Evolutionary conservation across 2,113 vertebrate species (phyloP).

Genomic region (Synchiropus splendidus): DNA sequence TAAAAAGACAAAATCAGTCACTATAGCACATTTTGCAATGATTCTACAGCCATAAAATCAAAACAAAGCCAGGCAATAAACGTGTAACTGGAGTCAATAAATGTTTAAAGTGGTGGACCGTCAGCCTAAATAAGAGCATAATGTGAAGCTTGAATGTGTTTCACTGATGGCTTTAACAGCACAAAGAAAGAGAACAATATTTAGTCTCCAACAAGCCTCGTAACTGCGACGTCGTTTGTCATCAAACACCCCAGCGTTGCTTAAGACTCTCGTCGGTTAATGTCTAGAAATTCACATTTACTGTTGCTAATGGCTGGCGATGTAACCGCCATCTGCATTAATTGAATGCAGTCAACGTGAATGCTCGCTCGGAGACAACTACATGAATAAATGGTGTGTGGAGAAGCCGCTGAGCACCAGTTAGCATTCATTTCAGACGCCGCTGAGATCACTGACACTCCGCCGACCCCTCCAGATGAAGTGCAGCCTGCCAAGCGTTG

Average conservation of each 20-base stretch:
- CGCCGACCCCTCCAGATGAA: too few relatives aligned
- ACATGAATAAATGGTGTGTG: conserved; percentile 45
- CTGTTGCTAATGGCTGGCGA: conserved; percentile 34
- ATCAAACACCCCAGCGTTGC: too few relatives aligned
- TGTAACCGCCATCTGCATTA: conserved; percentile 44
- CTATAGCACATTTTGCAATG: too few relatives aligned
- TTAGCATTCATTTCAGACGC: conserved; percentile 46
- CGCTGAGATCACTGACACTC: conserved; percentile 36
- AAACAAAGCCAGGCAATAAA: too few relatives aligned
- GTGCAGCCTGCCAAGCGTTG: too few relatives aligned
- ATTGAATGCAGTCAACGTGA: conserved; percentile 38
- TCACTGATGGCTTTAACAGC: background rate
- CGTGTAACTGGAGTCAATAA: too few relatives aligned
- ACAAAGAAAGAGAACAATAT: background rate
- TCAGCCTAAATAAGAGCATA: background rate
- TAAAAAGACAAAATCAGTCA: too few relatives aligned
- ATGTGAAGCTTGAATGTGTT: background rate
- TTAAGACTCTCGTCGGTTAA: conserved; percentile 1
- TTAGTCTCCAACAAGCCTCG: background rate
- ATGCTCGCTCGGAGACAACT: too few relatives aligned
- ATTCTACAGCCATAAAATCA: too few relatives aligned
- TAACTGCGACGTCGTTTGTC: background rate
- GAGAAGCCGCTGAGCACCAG: conserved; percentile 36
- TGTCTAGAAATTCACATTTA: conserved; percentile 22
- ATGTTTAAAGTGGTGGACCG: background rate